phyloP scores from a whole-genome alignment of 2,888 invertebrate genomes.

The Eupithecia exiguata region DNA sequence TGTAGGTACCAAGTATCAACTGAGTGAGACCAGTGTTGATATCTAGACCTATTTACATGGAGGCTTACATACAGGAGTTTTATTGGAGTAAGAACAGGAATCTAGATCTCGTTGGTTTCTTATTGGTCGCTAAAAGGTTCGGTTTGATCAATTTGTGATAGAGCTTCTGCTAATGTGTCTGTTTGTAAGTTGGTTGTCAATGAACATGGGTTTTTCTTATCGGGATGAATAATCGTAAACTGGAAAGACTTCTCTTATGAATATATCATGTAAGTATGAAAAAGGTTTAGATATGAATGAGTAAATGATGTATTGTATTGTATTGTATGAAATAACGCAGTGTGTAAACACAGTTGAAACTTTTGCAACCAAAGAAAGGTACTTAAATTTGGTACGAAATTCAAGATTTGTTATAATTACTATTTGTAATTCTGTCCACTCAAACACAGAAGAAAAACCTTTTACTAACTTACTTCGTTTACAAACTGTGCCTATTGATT shows the following conservation, averaged over 20 bases:
- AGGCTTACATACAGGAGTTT: slow-evolving; percentile 21
- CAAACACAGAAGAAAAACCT: too few relatives aligned
- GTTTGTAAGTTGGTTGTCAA: neutral
- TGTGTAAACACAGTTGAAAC: too few relatives aligned
- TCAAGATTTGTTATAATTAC: too few relatives aligned
- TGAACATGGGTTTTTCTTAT: neutral
- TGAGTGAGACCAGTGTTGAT: slow-evolving; percentile 33
- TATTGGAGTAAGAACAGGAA: neutral
- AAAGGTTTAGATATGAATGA: neutral
- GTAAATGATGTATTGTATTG: too few relatives aligned
- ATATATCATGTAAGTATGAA: neutral
- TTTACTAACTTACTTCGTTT: too few relatives aligned
- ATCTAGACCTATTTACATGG: slow-evolving; percentile 48
- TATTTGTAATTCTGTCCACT: too few relatives aligned
- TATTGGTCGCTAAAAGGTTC: slow-evolving; percentile 1
- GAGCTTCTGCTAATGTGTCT: neutral
- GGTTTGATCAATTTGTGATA: neutral
- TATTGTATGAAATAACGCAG: too few relatives aligned
- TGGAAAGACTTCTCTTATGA: neutral
- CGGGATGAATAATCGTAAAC: neutral
- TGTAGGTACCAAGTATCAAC: slow-evolving; percentile 13
- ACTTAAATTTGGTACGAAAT: too few relatives aligned
- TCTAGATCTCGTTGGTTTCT: neutral
- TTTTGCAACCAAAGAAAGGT: too few relatives aligned
- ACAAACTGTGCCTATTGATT: too few relatives aligned